phyloP scores from a whole-genome alignment of 2,113 vertebrate species.

The Eulacestoma nigropectus region DNA sequence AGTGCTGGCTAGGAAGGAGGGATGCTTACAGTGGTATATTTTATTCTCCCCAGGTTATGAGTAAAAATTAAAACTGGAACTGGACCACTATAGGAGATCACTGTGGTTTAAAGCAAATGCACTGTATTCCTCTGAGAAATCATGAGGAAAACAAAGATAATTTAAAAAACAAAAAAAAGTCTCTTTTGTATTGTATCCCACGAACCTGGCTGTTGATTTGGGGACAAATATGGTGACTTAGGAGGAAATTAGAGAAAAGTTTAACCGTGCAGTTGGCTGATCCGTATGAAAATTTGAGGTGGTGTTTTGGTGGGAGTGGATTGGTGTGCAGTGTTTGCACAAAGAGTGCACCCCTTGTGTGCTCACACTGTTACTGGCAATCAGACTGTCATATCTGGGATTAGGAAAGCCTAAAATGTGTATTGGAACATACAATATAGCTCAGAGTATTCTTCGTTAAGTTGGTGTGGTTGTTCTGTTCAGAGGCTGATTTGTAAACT shows the following conservation, averaged over 20 bases:
- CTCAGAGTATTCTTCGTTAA: neutral
- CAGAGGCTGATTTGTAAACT: neutral
- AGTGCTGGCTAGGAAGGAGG: neutral
- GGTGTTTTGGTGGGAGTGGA: neutral
- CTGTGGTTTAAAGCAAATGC: neutral
- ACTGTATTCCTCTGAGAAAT: neutral
- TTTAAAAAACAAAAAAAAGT: neutral
- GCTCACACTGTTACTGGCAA: neutral
- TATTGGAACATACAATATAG: neutral
- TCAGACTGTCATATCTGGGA: neutral
- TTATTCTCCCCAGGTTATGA: neutral
- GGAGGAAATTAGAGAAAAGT: neutral
- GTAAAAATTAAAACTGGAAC: neutral
- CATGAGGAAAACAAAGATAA: neutral
- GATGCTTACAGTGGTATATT: neutral
- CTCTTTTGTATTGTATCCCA: neutral
- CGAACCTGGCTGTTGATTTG: neutral
- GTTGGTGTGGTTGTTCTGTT: neutral
- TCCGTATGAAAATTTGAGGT: neutral
- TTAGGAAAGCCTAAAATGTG: neutral
- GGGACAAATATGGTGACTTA: neutral
- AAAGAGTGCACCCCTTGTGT: neutral
- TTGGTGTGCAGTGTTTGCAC: neutral
- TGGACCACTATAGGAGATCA: neutral
- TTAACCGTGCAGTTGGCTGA: neutral